Base-by-base conservation (phyloP, 2,113 vertebrate species). In the Elanus axillaris region DNA sequence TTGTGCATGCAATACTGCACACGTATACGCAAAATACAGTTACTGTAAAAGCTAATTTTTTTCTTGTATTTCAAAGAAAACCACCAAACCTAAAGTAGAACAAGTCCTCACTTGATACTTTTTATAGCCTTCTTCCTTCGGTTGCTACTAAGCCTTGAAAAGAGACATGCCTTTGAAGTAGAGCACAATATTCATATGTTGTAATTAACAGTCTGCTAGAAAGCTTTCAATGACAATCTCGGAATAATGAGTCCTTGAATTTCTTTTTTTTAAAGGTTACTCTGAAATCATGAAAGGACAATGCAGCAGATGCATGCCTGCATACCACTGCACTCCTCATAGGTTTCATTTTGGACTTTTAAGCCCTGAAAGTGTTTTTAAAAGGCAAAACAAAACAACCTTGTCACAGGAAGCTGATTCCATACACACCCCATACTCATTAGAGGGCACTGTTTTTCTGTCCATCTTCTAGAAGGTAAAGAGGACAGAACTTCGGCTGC, bases 391-490 rank as follows among this genome's bases (percentile, higher is more conserved):
- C 15, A 25, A 62, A 68, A 83, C 56, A 47, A 32, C 29, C 50
- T 55, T 63, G 74, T 80, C 75, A 94, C 34, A 52, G 31, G 47
- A 63, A 48, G 68, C 31, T 38, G 69, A 92, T 66, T 74, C 58
- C 86, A 64, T 38, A 50, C 72, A 59, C 64, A 80, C 40, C 45
- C 53, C 94, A 56, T 22, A 78, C 84, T 97, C 96, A 97, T 97
- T 96, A 97, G 95, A 98, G 96, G 96, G 96, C 93, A 97, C 94
- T 93, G 66, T 97, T 97, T 95, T 97, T 90, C 95, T 97, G 84
- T 89, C 94, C 97, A 82, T 92, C 66, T 53, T 50, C 50, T 55
- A 86, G 36, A 60, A 72, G 22, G 9, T 29, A 76, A 85, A 79
- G 16, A 87, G 6, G 17, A 76, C 21, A 82, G 50, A 60, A 94